Evolutionary conservation across 92 coral and sea anemone genomes (phyloP), one percentile per base, ranked within the genome.

Genomic region (Meandrina meandrites): DNA sequence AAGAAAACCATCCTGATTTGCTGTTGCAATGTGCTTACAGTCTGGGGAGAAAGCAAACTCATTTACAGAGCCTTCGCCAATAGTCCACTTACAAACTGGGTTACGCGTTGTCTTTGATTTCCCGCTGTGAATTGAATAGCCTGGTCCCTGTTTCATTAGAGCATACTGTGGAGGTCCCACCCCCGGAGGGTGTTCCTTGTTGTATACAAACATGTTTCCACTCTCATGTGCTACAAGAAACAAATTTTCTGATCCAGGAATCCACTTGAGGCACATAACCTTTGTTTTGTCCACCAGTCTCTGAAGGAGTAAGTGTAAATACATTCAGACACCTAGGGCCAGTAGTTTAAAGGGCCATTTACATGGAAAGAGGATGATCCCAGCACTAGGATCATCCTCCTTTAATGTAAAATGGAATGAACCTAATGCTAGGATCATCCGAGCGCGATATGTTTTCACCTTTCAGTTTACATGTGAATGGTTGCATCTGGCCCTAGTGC

Each of bases 21-120:
- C 99, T 24, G 95, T 90, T 10, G 99, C 99, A 88, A 97, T 69
- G 84, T 97, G 99, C 75, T 97, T 97, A 86, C 99, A 97, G 92
- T 97, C 99, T n/a, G 99, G 99, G 22, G 99, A 97, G 83, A 97
- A 97, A 51, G 98, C 89, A 85, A 97, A 97, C 89, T 97, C 99
- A 45, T 96, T 97, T 67, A 97, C 86, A 36, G 98, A 93, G 34
- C 96, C 93, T 74, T 92, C 94, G 14, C 99, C 99, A 24, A 97
- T 90, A 2, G 94, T 95, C 99, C 99, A 97, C 80, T 95, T 97
- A 85, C 99, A 97, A 67, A 97, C 97, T 40, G 99, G 99, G 79
- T 97, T 97, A 34, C 98, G 91, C 0, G 90, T 93, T 11, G 99
- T 95, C 79, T 97, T 97, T 73, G 98, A 93, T 84, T 95, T 97